Base-by-base conservation (phyloP, 2,113 vertebrate species). In the Sitta europaea region DNA sequence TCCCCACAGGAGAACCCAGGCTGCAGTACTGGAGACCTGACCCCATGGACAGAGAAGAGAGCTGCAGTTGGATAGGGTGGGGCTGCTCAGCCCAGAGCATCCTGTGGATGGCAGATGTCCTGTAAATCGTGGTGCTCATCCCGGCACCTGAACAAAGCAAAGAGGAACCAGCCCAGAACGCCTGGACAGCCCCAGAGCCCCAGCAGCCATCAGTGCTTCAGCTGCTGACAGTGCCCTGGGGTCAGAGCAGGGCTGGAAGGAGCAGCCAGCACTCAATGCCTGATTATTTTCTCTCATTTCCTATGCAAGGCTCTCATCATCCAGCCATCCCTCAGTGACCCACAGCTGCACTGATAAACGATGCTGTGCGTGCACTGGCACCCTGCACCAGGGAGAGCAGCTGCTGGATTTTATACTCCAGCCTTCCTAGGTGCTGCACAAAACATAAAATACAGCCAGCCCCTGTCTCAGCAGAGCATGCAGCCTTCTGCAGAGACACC, bases 251-350 rank as follows among this genome's bases (percentile, higher is more conserved):
- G 74, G 48, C 61, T 82, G 74, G 12, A 40, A 59, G 57, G 48
- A 93, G 66, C 59, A 80, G 84, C 66, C 54, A 74, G 47, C 54
- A 38, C 67, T 86, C 54, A 17, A 35, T 61, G 68, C 59, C 72
- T 86, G 78, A 66, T 74, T 87, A 82, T 92, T 90, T 79, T 57
- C 66, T 51, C 91, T 96, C 61, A 94, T 90, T 95, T 95, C 50
- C 93, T 75, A 63, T 59, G 67, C 77, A 88, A 67, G 75, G 8
- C n/a, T 73, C 55, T 80, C 48, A 40, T 35, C 76, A 70, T 36
- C 62, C 11, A 65, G 51, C 20, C 72, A 80, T 62, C 55, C 83
- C 79, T 53, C 58, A 70, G 86, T 65, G 89, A 67, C 94, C 91
- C 93, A 61, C 94, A 94, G 94, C 88, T 93, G 71, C 86, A 70